phyloP scores from a whole-genome alignment of 2,888 invertebrate genomes.

The Bombylius discolor region DNA sequence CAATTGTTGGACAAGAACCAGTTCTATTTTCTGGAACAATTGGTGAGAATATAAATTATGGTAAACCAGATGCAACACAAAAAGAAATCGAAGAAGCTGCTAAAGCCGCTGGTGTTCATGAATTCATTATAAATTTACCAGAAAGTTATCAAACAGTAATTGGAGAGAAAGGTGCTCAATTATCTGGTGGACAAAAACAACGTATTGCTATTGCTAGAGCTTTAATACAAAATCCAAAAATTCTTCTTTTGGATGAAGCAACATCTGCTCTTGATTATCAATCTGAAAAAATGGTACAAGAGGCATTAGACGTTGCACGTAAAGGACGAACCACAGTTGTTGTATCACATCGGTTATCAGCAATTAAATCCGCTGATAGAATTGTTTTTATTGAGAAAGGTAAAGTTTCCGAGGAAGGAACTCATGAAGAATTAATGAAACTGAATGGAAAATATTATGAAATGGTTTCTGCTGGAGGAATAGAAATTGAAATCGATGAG shows the following conservation, averaged over 20 bases:
- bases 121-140: conserved; percentile 59
- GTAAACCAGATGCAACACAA: conserved; percentile 52
- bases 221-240: conserved; percentile 60
- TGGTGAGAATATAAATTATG: conserved; percentile 54
- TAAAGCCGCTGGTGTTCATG: conserved; percentile 61
- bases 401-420: conserved; percentile 56
- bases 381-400: conserved; percentile 62
- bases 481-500: conserved; percentile 6
- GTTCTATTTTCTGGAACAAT: conserved; percentile 72
- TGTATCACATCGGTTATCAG: conserved; percentile 60
- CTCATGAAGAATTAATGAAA: conserved; percentile 55
- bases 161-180: conserved; percentile 65
- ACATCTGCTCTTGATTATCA: conserved; percentile 74
- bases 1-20: conserved; percentile 81
- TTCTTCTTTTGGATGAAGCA: conserved; percentile 67
- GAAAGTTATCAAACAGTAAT: conserved; percentile 68
- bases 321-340: conserved; percentile 62
- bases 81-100: conserved; percentile 59
- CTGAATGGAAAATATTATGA: conserved; percentile 53
- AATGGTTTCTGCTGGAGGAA: conserved; percentile 42
- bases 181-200: conserved; percentile 77
- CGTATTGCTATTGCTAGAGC: conserved; percentile 76
- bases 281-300: conserved; percentile 69
- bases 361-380: conserved; percentile 55
- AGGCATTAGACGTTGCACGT: conserved; percentile 63